phyloP scores from a whole-genome alignment of 2,888 invertebrate species.

The Phyllotreta striolata region DNA sequence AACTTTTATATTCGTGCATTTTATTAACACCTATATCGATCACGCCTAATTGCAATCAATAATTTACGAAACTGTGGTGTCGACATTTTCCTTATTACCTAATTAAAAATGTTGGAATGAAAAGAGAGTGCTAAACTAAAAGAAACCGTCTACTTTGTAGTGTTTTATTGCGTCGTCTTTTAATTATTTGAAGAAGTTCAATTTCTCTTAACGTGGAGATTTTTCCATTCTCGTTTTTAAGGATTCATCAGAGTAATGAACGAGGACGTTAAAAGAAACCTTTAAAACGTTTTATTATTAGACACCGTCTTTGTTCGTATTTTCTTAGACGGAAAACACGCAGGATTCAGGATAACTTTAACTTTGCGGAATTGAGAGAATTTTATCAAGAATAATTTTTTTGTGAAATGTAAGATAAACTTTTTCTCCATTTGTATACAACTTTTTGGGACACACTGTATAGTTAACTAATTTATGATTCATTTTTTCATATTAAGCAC shows the following conservation, averaged over 20 bases:
- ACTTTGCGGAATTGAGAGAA: background rate
- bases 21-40: no score
- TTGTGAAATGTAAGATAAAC: no score
- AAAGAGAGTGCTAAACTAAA: background rate
- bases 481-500: no score
- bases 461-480: no score
- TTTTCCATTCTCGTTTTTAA: slow-evolving; percentile 14
- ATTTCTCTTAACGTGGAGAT: slow-evolving; percentile 11
- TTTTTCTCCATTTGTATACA: no score
- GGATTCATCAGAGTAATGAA: slow-evolving; percentile 18
- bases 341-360: background rate
- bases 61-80: no score
- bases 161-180: slow-evolving; percentile 5
- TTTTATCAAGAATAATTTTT: no score
- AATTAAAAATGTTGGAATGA: background rate
- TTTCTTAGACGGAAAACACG: slow-evolving; percentile 3
- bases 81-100: no score
- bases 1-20: no score
- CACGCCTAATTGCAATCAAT: no score
- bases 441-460: no score
- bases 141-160: slow-evolving; percentile 7
- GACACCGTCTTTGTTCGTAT: slow-evolving; percentile 12
- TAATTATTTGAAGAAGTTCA: slow-evolving; percentile 17
- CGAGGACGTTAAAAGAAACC: slow-evolving; percentile 25
- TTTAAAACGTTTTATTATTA: slow-evolving; percentile 20